Percentiles rank a stretch among this genome's conserved stretches.
phyloP scores from a whole-genome alignment of 1,140 invertebrate species.

The Andricus grossulariae region DNA sequence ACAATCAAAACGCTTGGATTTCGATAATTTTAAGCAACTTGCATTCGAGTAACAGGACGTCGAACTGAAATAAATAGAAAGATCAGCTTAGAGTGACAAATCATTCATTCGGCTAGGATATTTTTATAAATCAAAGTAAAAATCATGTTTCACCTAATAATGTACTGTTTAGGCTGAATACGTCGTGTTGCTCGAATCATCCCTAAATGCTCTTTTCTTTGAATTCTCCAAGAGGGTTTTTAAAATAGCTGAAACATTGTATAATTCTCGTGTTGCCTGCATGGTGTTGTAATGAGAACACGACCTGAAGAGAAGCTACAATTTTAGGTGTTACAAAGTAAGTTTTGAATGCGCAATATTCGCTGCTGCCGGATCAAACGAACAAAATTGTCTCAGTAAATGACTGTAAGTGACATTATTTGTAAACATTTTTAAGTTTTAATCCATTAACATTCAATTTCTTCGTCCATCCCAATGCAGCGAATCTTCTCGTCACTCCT shows the following conservation, averaged over 20 bases:
- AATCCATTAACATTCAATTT: neutral
- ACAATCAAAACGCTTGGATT: constrained; percentile 19
- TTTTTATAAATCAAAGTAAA: neutral
- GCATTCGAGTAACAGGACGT: constrained; percentile 21
- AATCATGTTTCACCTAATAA: constrained; percentile 1
- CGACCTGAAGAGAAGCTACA: constrained; percentile 16
- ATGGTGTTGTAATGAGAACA: neutral
- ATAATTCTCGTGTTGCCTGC: constrained; percentile 13
- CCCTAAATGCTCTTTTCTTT: neutral
- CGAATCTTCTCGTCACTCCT: constrained; percentile 2
- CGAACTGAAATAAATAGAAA: neutral
- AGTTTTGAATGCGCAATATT: constrained; percentile 13
- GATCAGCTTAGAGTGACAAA: neutral
- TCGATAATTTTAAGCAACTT: constrained; percentile 13
- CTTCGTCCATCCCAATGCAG: neutral
- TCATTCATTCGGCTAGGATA: constrained; percentile 9
- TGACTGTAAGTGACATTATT: neutral
- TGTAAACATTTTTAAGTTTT: neutral
- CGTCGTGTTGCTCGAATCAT: constrained; percentile 16
- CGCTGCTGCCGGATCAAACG: neutral
- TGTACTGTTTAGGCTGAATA: neutral
- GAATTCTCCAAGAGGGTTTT: neutral
- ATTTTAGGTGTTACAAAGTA: constrained; percentile 9
- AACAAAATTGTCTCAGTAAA: neutral
- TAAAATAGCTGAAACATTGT: neutral